These are phyloP conservation scores for Cotesia congregata DNA, from an alignment of 2,888 invertebrate species.

Conservation along the genomic window DNA sequence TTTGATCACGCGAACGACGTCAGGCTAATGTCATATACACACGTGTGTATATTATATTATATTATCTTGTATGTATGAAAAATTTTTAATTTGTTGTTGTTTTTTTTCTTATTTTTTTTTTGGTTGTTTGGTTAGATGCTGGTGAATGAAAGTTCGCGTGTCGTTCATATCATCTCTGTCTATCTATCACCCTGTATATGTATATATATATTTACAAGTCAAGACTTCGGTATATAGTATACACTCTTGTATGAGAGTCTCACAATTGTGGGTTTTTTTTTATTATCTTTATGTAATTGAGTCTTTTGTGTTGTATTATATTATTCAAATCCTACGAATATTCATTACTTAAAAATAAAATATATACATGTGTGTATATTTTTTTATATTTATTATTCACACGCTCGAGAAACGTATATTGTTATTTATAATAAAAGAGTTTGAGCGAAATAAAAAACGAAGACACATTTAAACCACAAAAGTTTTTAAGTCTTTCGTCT, in stretches of 20 bases:
- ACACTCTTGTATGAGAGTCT: not conserved
- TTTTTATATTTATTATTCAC: slow-evolving; percentile 12
- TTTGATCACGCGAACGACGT: slow-evolving; percentile 38
- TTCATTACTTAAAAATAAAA: slow-evolving; percentile 8
- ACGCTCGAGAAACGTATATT: slow-evolving; percentile 5
- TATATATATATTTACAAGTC: not conserved
- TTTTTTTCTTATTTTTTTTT: slow-evolving; percentile 18
- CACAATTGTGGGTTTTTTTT: slow-evolving; percentile 24
- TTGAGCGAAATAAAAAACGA: not conserved
- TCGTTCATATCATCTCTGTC: slow-evolving; percentile 5
- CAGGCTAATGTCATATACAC: not conserved
- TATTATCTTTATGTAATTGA: slow-evolving; percentile 36
- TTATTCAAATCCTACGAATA: slow-evolving; percentile 10
- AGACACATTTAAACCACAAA: not conserved
- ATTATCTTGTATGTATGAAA: slow-evolving; percentile 10
- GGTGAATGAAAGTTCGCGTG: slow-evolving; percentile 38
- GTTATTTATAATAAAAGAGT: not conserved
- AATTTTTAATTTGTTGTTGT: slow-evolving; percentile 17
- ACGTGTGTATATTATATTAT: slow-evolving; percentile 10
- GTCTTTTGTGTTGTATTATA: slow-evolving; percentile 33
- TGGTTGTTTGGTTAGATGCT: slow-evolving; percentile 17
- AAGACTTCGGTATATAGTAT: not conserved
- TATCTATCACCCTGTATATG: not conserved
- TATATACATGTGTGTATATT: not conserved
- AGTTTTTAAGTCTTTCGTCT: slow-evolving; percentile 6